These are phyloP conservation scores for Troilus luridus DNA, from an alignment of 2,888 invertebrate genomes.

Conservation along the genomic window DNA sequence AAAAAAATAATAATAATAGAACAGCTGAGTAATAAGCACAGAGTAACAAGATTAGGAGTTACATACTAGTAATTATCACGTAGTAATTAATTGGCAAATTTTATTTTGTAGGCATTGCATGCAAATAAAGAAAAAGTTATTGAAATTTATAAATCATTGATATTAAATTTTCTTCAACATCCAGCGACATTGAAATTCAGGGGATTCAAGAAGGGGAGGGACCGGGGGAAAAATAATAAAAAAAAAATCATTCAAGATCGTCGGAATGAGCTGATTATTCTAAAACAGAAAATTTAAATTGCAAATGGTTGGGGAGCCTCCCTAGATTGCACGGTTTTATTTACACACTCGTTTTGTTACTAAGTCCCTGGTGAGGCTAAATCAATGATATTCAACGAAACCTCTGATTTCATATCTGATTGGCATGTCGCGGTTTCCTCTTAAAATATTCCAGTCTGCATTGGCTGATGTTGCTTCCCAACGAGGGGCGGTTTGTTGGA, in stretches of 20 bases:
- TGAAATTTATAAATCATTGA: background rate
- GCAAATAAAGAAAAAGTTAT: background rate
- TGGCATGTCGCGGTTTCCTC: background rate
- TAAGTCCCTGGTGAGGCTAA: background rate
- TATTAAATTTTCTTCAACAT: background rate
- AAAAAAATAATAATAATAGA: too few species aligned
- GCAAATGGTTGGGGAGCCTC: background rate
- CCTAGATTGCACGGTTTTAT: background rate
- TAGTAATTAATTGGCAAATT: background rate
- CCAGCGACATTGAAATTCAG: constrained; percentile 3
- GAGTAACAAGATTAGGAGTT: too few species aligned
- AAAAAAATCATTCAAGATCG: constrained; percentile 17
- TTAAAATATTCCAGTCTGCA: background rate
- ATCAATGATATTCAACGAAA: background rate
- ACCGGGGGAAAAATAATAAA: background rate
- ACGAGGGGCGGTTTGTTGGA: background rate
- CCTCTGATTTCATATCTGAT: constrained; percentile 4
- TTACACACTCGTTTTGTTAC: constrained; percentile 25
- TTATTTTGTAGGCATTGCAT: background rate
- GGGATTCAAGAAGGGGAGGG: background rate
- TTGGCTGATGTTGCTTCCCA: background rate
- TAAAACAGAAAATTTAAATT: constrained; percentile 38
- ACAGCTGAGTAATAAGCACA: too few species aligned
- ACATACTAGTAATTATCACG: too few species aligned
- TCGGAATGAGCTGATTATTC: constrained; percentile 49